Base-by-base conservation (phyloP, 1,140 invertebrate species). In the Drosophila biarmipes region DNA sequence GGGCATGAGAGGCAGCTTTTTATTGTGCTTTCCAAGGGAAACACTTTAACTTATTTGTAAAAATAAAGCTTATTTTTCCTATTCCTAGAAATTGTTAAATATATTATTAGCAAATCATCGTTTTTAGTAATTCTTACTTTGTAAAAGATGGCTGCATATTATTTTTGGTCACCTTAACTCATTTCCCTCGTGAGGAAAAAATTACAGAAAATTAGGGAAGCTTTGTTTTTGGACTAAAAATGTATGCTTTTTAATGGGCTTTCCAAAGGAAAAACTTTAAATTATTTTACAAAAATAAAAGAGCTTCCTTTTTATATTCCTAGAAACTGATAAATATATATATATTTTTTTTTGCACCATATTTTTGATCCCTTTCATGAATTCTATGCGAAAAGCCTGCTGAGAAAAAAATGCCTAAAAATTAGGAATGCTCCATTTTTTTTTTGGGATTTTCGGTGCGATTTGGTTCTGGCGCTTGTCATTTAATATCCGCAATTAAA, bases 401-500 rank as follows among this genome's bases (percentile, higher is more conserved):
- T 19, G 10, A 31, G 27, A 0, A 37, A 63, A 63, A 48, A 63
- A 71, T 58, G 4, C 11, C 21, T 17, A 2, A 72, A 51, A 61
- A 69, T 49, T 69, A 58, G 37, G 27, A 35, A n/a, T n/a, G 42
- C 27, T 43, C 55, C 29, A 21, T 37, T 54, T 42, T 34, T 45
- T 45, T 38, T 31, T 29, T 29, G 5, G 15, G 17, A 11, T 29
- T 38, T 45, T 42, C 14, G 37, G 38, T 87, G 68, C 69, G 78
- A 86, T 87, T 62, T 62, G 51, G 51, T 59, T 68, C 74, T 66
- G 73, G 62, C 55, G 71, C 86, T 82, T 90, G 86, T 90, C 86
- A 90, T 90, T 90, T 90, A 90, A 90, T 90, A 90, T 90, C 86
- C 86, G 86, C 86, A 90, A 90, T 90, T 90, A 90, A 90, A 90